Evolutionary conservation across 23 tunicate species (phyloP).

Genomic region (Trididemnum miniatum): DNA sequence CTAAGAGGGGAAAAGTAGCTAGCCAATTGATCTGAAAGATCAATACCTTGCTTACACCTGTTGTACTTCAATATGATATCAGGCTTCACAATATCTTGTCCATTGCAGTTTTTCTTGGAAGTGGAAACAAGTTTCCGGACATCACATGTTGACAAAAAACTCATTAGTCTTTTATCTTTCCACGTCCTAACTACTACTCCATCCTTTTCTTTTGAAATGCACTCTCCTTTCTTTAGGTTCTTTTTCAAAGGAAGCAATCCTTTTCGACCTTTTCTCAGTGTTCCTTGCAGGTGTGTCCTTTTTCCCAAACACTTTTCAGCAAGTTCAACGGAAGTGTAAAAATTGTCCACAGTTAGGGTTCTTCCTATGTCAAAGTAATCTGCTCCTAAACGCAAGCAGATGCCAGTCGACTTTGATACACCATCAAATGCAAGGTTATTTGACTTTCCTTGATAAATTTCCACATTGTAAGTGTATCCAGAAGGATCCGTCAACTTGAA

Average conservation of each 20-base stretch:
- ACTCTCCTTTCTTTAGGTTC: neutral
- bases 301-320: neutral
- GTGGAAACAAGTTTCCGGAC: neutral
- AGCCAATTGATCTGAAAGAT: neutral
- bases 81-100: neutral
- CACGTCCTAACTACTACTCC: neutral
- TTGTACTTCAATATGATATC: constrained; percentile 11
- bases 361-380: constrained; percentile 5
- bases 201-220: constrained; percentile 4
- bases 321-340: neutral
- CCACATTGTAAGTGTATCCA: constrained; percentile 4
- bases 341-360: constrained; percentile 1
- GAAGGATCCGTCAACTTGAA: constrained; percentile 1
- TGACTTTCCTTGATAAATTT: constrained; percentile 6
- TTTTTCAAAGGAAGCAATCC: neutral
- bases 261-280: neutral
- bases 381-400: neutral
- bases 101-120: neutral
- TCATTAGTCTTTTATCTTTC: constrained; percentile 4
- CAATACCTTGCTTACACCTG: neutral
- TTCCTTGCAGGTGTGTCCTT: constrained; percentile 1
- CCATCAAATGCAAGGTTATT: neutral
- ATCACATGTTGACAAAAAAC: constrained; percentile 2
- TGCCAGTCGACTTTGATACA: neutral
- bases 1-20: constrained; percentile 13